Base-by-base conservation (phyloP, 37 sponge, comb jelly and placozoan species). In the Bolinopsis microptera region DNA sequence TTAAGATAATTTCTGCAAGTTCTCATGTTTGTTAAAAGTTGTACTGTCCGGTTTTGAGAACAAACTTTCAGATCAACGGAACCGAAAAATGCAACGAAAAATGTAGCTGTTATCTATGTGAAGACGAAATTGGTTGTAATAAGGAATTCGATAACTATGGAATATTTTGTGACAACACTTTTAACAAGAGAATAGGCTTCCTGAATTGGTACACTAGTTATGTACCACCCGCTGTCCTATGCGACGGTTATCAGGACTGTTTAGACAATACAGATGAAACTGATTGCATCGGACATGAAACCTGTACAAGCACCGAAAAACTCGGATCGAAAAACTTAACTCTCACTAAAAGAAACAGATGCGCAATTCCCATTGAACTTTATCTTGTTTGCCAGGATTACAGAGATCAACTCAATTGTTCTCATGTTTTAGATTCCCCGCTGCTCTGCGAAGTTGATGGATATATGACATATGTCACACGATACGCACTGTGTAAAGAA, bases 371-470 rank as follows among this genome's bases (percentile, higher is more conserved):
- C 30, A 80, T 32, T 22, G 16, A 3, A 8, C 82, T 80, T 5
- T 36, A 36, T 30, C 82, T 80, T 24, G 82, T 80, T 24, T 80
- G 82, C 33, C 3, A 3, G 35, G 82, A 80, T 30, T 80, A 80
- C 38, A 18, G 23, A 31, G 82, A 80, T 37, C 82, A 80, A 34
- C 37, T 80, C 36, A 80, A 80, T 30, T 80, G 82, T 37, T 80
- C 82, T 2, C 35, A 80, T 21, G 38, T 35, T 13, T 30, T 36
- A 9, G 32, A 33, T 13, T 80, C 82, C 82, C 82, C 82, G 35
- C 82, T 80, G 9, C 35, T 80, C 22, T 80, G 82, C 30, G 22
- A 80, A 80, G 37, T 28, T 1, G 37, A 34, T 30, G 37, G 37
- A 13, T 80, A 34, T 22, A 36, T 32, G 33, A 80, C 82, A 0